Evolutionary conservation across 2,888 invertebrate genomes (phyloP), one percentile per base, ranked within the genome.

Genomic region (Heliconius cydno): DNA sequence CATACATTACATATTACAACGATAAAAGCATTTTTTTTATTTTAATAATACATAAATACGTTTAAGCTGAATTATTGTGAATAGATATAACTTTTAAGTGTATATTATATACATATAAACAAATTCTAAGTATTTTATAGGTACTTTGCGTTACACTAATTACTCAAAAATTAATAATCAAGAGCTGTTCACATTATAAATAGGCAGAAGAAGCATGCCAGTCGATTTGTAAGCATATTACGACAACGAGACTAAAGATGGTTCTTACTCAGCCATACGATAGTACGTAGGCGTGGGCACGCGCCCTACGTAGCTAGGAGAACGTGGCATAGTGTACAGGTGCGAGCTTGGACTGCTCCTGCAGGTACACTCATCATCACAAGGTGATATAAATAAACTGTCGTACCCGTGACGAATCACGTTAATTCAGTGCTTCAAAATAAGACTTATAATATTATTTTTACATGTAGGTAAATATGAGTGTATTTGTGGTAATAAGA

Each of bases 221-320:
- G 9, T 22, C 1, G 3, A 41, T 75, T 65, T 75, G 75, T 41
- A 65, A 81, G 63, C 75, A 71, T 65, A 52, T 60, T 57, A 75
- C 65, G 34, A 72, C 73, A 81, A 63, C 86, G 88, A 90, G 90
- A 92, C 87, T 90, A 90, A 86, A 84, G 84, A 77, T 85, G 87
- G 86, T 79, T 88, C 94, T 94, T 95, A 95, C 94, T 94, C 92
- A 86, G 92, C 91, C 82, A 90, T 88, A 86, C 93, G 94, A 92
- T 92, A 94, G 91, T 95, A 95, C 83, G 94, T 94, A 80, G 95
- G 95, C 83, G 95, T 95, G 82, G 93, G 92, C 86, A 92, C 92
- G 74, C 95, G 90, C 80, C 95, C 94, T 87, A 94, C 92, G 89
- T 89, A 95, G 88, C 94, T 93, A 89, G 92, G 87, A 9, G 90